Base-by-base conservation (phyloP, 2,113 vertebrate genomes). In the Mesocricetus auratus region DNA sequence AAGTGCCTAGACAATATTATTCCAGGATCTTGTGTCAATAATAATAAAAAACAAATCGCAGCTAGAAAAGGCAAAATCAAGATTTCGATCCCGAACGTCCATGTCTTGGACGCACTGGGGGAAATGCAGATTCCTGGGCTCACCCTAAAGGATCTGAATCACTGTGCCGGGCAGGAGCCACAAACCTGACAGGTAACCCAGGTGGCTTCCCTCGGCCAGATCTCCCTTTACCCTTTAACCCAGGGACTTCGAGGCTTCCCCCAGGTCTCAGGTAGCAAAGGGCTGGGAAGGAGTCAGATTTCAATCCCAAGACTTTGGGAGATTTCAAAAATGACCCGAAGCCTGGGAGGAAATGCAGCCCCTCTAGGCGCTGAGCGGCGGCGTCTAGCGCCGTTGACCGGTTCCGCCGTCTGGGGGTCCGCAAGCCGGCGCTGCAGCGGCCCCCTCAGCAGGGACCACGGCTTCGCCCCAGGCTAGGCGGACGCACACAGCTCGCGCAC, bases 401-500 rank as follows among this genome's bases (percentile, higher is more conserved):
- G 36, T 58, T 21, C 56, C 10, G 8, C 88, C 39, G 39, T 36
- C 71, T 13, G 39, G 56, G 60, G 88, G 75, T 50, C 31, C 31
- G 17, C 4, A 16, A 31, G 64, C 39, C 24, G 5, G 31, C 31
- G 36, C 26, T 47, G 45, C 15, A 17, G 31, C 66, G 88, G 88
- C 93, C 88, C 95, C 92, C 60, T 95, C 75, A 22, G 1, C n/a
- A 15, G 90, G 88, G 90, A 66, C 91, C 21, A 68, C 68, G n/a
- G 56, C 11, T 22, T 36, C 26, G 26, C 39, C 45, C 92, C 50
- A 50, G 60, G 85, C 66, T 0, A 21, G 62, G 92, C 36, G 17
- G 36, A 5, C 5, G 62, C 50, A 66, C 36, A 16, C 1, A n/a
- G 64, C 24, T 7, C 39, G 58, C 26, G 66, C 56, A 75, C 39